Evolutionary conservation across 2,113 vertebrate species (phyloP).

Genomic region (Neoarius graeffei): DNA sequence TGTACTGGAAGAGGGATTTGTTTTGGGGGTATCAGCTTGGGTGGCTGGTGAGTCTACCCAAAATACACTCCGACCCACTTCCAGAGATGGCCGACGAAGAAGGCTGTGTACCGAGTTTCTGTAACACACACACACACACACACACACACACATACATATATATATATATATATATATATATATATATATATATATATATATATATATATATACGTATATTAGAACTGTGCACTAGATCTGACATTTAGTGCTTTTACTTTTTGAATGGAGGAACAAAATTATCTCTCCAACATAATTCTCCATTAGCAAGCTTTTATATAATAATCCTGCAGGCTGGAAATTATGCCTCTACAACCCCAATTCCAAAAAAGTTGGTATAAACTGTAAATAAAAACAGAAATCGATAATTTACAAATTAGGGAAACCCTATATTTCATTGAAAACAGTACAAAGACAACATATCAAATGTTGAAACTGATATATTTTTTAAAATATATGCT

Average conservation of each 20-base stretch:
- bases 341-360: not conserved
- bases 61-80: slow-evolving; percentile 67
- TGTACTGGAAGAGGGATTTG: not conserved
- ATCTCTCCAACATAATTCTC: not conserved
- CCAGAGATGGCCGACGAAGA: slow-evolving; percentile 71
- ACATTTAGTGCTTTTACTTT: not conserved
- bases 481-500: too few relatives aligned
- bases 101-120: slow-evolving; percentile 88
- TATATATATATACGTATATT: not conserved
- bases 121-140: slow-evolving; percentile 20
- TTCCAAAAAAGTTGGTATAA: too few relatives aligned
- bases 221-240: not conserved
- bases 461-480: too few relatives aligned
- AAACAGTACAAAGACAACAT: too few relatives aligned
- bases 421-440: too few relatives aligned
- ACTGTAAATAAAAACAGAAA: too few relatives aligned
- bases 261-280: slow-evolving; percentile 13
- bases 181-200: too few relatives aligned
- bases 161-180: not conserved
- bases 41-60: slow-evolving; percentile 47
- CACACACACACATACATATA: not conserved
- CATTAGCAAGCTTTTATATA: not conserved
- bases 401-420: too few relatives aligned
- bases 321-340: not conserved
- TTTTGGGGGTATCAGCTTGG: not conserved